Percentiles rank a stretch among this genome's conserved stretches.
Evolutionary conservation across 2,113 vertebrate genomes (phyloP).

Genomic region (Passer domesticus): DNA sequence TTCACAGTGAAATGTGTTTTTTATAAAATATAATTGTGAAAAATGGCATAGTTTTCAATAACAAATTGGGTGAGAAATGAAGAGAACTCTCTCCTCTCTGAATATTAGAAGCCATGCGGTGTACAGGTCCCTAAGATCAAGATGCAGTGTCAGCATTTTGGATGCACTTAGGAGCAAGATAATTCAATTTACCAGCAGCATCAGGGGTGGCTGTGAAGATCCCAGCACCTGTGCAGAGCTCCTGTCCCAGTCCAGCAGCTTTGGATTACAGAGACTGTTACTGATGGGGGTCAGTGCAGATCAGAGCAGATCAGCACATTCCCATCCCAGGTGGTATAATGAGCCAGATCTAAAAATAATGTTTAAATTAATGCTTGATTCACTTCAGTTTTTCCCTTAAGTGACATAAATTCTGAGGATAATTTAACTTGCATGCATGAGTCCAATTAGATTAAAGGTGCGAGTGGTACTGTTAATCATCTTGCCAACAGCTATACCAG

Average conservation of each 20-base stretch:
- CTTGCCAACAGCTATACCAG: neutral
- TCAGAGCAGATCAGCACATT: neutral
- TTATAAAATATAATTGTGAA: neutral
- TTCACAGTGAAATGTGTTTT: neutral
- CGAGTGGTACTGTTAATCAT: neutral
- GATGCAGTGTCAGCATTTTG: neutral
- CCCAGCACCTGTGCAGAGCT: neutral
- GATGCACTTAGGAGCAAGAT: neutral
- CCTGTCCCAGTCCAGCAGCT: neutral
- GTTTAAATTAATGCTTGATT: conserved; percentile 10
- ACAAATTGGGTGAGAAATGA: neutral
- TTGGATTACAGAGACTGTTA: neutral
- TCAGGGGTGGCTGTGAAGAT: neutral
- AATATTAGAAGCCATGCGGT: neutral
- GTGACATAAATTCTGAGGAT: neutral
- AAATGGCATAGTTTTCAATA: neutral
- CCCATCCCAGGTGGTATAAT: neutral
- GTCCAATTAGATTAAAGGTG: neutral
- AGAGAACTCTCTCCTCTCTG: neutral
- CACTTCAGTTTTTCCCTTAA: conserved; percentile 20
- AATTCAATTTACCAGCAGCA: neutral
- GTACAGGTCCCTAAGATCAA: neutral
- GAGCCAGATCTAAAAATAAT: conserved; percentile 20
- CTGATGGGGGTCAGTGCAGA: neutral
- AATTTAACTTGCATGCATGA: neutral